Base-by-base conservation (phyloP, 1,140 invertebrate genomes). In the Drosophila murphyi region DNA sequence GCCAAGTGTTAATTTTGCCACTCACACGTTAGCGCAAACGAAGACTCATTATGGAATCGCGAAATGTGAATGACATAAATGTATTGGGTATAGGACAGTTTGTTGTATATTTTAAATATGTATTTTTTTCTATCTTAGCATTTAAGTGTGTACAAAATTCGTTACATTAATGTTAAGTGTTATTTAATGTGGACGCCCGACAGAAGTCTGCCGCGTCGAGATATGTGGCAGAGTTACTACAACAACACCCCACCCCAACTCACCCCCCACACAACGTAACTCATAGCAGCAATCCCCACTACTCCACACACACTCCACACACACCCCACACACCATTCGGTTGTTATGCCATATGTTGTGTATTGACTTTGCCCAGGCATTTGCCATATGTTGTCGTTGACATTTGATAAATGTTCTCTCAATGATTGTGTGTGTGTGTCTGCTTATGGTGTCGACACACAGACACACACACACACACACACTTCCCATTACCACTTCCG, bases 331-430 rank as follows among this genome's bases (percentile, higher is more conserved):
- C 35, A 1, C 32, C 47, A 63, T 5, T n/a, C 34, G 6, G 35
- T 12, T 59, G 39, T 57, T 47, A n/a, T 47, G 34, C 67, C 76
- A 78, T 78, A 78, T 78, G 76, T 39, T 78, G 72, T 43, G 31
- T 51, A 71, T 59, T 71, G 67, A 57, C 54, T 54, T 55, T 52
- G 59, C 32, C 31, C 4, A 3, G 37, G 37, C 70, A 34, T 39
- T 59, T 52, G 71, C 76, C 61, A 65, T 78, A 82, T 87, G 82
- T 65, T 76, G 60, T 29, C 48, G 54, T 67, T 88, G 85, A 75
- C 77, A 80, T 70, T 78, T 88, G 83, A 88, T 88, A 88, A 89
- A 88, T 88, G 82, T 80, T 55, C 57, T 73, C 34, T 32, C 34
- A 6, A 12, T 12, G 12, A 12, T 12, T 3, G 35, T 31, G 28